These are phyloP conservation scores for Tanytarsus gracilentus DNA, from an alignment of 2,888 invertebrate species.

Conservation along the genomic window DNA sequence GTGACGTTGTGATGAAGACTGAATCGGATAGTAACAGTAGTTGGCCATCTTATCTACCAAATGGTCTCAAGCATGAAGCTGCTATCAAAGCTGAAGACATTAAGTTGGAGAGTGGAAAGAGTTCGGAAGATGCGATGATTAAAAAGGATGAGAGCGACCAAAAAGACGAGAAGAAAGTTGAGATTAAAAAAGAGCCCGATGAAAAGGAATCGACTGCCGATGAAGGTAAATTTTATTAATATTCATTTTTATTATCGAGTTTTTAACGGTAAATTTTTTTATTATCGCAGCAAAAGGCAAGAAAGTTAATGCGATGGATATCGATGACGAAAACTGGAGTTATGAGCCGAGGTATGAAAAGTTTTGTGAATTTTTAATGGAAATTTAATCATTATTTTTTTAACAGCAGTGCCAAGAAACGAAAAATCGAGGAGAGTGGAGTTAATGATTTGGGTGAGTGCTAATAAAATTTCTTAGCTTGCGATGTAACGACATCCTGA, in stretches of 20 bases:
- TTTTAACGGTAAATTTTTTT: neutral
- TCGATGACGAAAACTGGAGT: constrained; percentile 46
- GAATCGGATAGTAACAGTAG: constrained; percentile 14
- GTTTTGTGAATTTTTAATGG: neutral
- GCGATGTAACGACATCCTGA: neutral
- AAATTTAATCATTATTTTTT: neutral
- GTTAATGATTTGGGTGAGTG: constrained; percentile 15
- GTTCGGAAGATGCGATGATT: neutral
- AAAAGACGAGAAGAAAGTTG: constrained; percentile 40
- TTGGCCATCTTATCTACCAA: constrained; percentile 20
- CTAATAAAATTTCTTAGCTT: neutral
- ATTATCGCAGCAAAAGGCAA: constrained; percentile 39
- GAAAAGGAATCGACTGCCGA: constrained; percentile 45
- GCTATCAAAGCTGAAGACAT: constrained; percentile 16
- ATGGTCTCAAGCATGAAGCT: constrained; percentile 20
- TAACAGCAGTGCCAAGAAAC: constrained; percentile 24
- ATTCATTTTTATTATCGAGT: neutral
- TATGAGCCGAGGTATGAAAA: constrained; percentile 14
- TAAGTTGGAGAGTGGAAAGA: neutral
- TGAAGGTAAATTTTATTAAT: constrained; percentile 12
- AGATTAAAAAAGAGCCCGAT: constrained; percentile 51
- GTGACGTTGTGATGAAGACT: constrained; percentile 25
- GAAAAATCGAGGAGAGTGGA: constrained; percentile 17
- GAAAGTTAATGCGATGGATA: constrained; percentile 47
- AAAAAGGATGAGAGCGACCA: constrained; percentile 34